phyloP scores from a whole-genome alignment of 2,797 vertebrate genomes.

The Molothrus ater region DNA sequence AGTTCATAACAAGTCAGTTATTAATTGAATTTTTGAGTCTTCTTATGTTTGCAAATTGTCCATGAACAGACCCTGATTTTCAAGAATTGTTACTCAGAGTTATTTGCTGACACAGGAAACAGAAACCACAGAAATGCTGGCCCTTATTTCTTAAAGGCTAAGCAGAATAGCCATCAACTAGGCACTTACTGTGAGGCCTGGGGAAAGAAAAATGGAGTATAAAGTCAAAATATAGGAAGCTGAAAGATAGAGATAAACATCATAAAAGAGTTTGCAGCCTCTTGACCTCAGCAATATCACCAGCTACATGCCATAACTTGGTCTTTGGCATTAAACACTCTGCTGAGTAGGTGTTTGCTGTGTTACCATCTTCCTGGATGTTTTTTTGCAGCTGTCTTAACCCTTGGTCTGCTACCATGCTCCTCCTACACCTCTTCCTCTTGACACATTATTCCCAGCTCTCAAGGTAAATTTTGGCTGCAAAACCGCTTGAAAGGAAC shows the following conservation, averaged over 20 bases:
- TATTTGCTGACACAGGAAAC: conserved; percentile 61
- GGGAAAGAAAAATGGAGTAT: neutral
- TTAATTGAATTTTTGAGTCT: conserved; percentile 9
- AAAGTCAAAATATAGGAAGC: conserved; percentile 36
- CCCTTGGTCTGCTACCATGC: neutral
- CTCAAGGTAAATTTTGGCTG: neutral
- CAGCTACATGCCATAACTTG: conserved; percentile 20
- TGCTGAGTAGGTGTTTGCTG: conserved; percentile 35
- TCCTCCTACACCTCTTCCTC: neutral
- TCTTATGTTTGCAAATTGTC: conserved; percentile 19
- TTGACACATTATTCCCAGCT: neutral
- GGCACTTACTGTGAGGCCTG: neutral
- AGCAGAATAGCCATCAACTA: neutral
- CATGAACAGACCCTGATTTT: conserved; percentile 25
- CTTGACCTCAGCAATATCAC: conserved; percentile 30
- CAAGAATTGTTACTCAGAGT: conserved; percentile 17
- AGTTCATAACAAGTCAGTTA: neutral
- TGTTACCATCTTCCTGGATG: neutral
- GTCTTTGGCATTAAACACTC: conserved; percentile 35
- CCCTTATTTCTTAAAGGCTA: conserved; percentile 22
- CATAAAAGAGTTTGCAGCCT: conserved; percentile 8
- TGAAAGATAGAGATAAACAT: conserved; percentile 40
- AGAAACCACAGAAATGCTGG: conserved; percentile 35
- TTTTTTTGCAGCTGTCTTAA: neutral
- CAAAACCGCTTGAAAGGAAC: neutral